phyloP scores from a whole-genome alignment of 2,888 invertebrate species.

The Idaea biselata region DNA sequence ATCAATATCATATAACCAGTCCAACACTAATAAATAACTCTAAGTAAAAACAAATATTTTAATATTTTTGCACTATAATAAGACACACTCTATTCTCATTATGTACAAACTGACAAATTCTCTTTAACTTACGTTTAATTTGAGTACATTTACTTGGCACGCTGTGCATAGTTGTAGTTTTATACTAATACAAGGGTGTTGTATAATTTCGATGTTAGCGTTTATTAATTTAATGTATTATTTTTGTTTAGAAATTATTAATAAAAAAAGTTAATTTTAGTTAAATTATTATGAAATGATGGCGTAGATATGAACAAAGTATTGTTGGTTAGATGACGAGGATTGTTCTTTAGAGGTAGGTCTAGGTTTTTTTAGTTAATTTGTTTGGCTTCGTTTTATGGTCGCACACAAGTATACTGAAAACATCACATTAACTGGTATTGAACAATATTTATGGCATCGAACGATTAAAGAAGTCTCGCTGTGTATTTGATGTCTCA shows the following conservation, averaged over 20 bases:
- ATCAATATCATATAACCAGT: constrained; percentile 16
- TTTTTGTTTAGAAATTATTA: constrained; percentile 41
- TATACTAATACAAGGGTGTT: constrained; percentile 45
- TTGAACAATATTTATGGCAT: not conserved
- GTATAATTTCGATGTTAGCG: constrained; percentile 53
- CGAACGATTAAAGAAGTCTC: not conserved
- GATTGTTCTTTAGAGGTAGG: constrained; percentile 1
- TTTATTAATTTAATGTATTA: constrained; percentile 41
- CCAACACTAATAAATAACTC: constrained; percentile 12
- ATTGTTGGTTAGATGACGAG: not conserved
- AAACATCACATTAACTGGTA: not conserved
- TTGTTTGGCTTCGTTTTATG: not conserved
- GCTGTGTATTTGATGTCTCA: not conserved
- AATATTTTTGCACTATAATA: constrained; percentile 45
- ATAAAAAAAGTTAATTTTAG: constrained; percentile 39
- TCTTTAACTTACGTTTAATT: constrained; percentile 20
- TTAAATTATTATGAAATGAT: constrained; percentile 35
- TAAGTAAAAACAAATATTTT: constrained; percentile 28
- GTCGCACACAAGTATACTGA: not conserved
- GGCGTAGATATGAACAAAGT: not conserved
- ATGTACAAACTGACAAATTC: constrained; percentile 48
- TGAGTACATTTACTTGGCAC: constrained; percentile 12
- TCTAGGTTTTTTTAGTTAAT: not conserved
- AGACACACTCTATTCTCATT: constrained; percentile 44
- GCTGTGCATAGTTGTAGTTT: constrained; percentile 16